Evolutionary conservation across 2,113 vertebrate genomes (phyloP), one percentile per base, ranked within the genome.

Genomic region (Rhinichthys klamathensis): DNA sequence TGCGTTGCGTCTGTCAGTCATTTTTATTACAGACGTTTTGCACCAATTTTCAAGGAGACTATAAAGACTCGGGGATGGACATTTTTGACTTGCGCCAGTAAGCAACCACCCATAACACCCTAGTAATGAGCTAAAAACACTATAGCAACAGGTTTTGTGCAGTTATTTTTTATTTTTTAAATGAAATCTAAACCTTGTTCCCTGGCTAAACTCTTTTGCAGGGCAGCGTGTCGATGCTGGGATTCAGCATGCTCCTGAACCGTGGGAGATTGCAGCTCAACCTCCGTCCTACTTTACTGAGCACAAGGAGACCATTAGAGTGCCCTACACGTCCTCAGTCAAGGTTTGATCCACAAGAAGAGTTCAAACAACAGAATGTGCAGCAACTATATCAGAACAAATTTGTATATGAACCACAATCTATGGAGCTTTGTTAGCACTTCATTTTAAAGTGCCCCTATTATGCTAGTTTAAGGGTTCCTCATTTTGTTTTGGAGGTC

Each of bases 291-390:
- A 93, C 51, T 96, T 96, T 87, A 90, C 86, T 32, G 73, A 94
- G 18, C 70, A 90, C 1, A 91, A 2, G 0, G 25, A 93, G 85
- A 87, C 90, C 81, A 87, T 95, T 84, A 92, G 90, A 2, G 93
- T 96, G 73, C 95, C 96, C 5, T 93, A 87, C 86, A 96, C 95
- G 3, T 94, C 95, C 51, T 93, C 93, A 41, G 15, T 95, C 60
- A 95, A 96, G 95, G 95, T 96, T 38, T 63, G 25, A 63, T 65
- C 6, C 5, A 6, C 6, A 65, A 16, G 30, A 65, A 65, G 6
- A 6, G 13, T 30, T 15, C 5, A 65, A 30, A 32, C 61, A 65
- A 65, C 63, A 65, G 13, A 30, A 6, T 15, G 13, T 16, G 61
- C 27, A 30, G 13, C 27, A 30, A 63, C 61, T 63, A 25, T n/a